A percentile compares a stretch with the other conserved stretches of the same genome.
Conservation (phyloP, 2,888 invertebrate genomes). For the Parascotia fuliginaria region DNA sequence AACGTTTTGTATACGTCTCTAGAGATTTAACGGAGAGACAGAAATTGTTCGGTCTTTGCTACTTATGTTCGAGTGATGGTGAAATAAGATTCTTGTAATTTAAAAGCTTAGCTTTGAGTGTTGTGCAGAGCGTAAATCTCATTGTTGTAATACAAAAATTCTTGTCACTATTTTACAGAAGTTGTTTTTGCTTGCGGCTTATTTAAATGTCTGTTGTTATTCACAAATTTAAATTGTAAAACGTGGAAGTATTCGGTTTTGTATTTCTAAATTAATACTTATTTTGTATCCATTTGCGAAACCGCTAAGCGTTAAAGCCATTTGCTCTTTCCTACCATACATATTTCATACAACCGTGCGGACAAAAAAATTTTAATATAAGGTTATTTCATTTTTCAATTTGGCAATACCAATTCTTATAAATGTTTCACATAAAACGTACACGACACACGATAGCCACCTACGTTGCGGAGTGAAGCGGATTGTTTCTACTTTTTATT, state of each 20-base stretch:
- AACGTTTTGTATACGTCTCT: slow-evolving; percentile 34
- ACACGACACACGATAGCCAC: slow-evolving; percentile 69
- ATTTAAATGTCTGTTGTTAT: slow-evolving; percentile 3
- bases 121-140: slow-evolving; percentile 28
- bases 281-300: not conserved
- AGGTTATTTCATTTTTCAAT: slow-evolving; percentile 30
- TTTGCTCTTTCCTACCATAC: too few species aligned
- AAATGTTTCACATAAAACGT: slow-evolving; percentile 59
- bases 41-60: slow-evolving; percentile 34
- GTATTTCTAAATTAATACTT: slow-evolving; percentile 2
- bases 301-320: not conserved
- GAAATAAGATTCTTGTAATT: slow-evolving; percentile 44
- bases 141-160: slow-evolving; percentile 20
- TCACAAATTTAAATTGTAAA: slow-evolving; percentile 3
- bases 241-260: not conserved
- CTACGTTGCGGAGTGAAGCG: slow-evolving; percentile 59
- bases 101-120: slow-evolving; percentile 34
- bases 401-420: slow-evolving; percentile 59
- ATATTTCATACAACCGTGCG: not conserved
- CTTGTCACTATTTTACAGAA: slow-evolving; percentile 5
- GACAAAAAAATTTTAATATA: not conserved
- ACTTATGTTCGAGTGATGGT: slow-evolving; percentile 36
- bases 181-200: slow-evolving; percentile 1
- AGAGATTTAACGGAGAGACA: slow-evolving; percentile 36
- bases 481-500: slow-evolving; percentile 66